These are phyloP conservation scores for Arge pagana DNA, from an alignment of 2,888 invertebrate genomes.

Conservation along the genomic window DNA sequence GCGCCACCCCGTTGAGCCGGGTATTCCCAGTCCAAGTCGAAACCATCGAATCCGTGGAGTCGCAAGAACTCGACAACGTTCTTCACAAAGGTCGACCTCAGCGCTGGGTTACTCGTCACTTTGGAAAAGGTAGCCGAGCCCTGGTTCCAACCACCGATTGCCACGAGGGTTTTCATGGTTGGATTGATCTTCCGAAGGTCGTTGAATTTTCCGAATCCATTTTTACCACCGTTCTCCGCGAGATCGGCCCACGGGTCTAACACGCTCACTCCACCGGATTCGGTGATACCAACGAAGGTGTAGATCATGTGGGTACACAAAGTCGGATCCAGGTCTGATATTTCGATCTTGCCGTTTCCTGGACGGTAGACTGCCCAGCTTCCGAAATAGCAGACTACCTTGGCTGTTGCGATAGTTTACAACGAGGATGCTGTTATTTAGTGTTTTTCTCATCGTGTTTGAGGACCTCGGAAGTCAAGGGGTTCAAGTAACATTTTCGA, in stretches of 20 bases:
- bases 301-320: conserved; percentile 80
- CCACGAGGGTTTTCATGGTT: conserved; percentile 64
- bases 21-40: conserved; percentile 78
- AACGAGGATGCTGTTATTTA: no score
- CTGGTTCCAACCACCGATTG: conserved; percentile 75
- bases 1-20: conserved; percentile 65
- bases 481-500: no score
- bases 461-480: no score
- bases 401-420: conserved; percentile 56
- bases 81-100: conserved; percentile 63
- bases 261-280: conserved; percentile 61
- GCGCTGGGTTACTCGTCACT: conserved; percentile 57
- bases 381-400: conserved; percentile 76
- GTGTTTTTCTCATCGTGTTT: no score
- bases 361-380: conserved; percentile 76
- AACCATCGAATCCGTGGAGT: conserved; percentile 69
- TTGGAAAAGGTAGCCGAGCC: conserved; percentile 65
- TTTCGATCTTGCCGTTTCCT: conserved; percentile 68
- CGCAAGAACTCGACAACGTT: conserved; percentile 63
- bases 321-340: conserved; percentile 68
- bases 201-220: conserved; percentile 63
- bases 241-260: conserved; percentile 69
- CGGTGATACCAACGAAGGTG: conserved; percentile 70
- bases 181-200: conserved; percentile 62
- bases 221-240: conserved; percentile 59